These are phyloP conservation scores for Morinoia aosen DNA, from an alignment of 2,888 invertebrate genomes.

Conservation along the genomic window DNA sequence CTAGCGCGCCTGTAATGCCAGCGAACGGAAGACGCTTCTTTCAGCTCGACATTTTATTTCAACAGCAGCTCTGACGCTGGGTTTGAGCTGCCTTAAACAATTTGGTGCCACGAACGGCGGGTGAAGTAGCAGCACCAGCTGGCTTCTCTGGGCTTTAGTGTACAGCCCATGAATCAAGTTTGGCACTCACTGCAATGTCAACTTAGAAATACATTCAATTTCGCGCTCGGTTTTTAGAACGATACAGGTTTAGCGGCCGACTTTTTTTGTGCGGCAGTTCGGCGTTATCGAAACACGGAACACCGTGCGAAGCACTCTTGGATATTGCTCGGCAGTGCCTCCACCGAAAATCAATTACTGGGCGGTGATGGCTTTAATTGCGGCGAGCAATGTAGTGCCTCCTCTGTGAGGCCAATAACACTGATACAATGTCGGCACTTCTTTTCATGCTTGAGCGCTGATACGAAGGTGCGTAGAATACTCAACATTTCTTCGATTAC, in stretches of 20 bases:
- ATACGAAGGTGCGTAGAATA: not conserved
- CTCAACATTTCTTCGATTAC: not conserved
- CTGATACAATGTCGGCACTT: not conserved
- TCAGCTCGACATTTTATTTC: not conserved
- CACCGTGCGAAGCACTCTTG: not conserved
- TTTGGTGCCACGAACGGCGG: not conserved
- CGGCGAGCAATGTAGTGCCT: not conserved
- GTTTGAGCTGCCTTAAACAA: not conserved
- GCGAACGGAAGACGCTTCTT: not conserved
- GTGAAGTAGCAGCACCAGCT: not conserved
- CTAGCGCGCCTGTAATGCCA: not conserved
- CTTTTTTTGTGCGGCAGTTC: not conserved
- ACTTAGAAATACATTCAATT: not conserved
- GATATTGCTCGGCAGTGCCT: constrained; percentile 32
- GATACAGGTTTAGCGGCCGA: not conserved
- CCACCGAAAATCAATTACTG: constrained; percentile 8
- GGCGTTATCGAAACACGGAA: not conserved
- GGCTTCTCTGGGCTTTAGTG: not conserved
- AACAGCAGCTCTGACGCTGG: not conserved
- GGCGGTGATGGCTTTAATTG: constrained; percentile 31
- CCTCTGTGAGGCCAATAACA: not conserved
- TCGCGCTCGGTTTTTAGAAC: not conserved
- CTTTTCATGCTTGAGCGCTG: not conserved
- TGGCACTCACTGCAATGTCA: not conserved
- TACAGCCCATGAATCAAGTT: not conserved